Base-by-base conservation (phyloP, 2,113 vertebrate species). In the Calidris pygmaea region DNA sequence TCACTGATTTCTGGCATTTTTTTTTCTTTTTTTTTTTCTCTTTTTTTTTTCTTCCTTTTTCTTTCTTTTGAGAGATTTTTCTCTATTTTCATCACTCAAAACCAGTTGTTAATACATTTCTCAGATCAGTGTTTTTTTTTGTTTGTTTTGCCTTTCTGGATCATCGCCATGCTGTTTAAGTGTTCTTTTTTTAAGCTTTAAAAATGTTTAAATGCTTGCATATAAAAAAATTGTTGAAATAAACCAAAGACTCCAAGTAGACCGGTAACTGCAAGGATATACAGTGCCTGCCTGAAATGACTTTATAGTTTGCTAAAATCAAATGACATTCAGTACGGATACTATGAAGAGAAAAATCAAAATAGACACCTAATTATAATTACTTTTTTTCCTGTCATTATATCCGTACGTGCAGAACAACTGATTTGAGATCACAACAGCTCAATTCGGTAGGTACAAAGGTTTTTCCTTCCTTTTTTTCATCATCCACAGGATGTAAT, bases 351-450 rank as follows among this genome's bases (percentile, higher is more conserved):
- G 95, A 97, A 93, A 96, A 98, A 97, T 98, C 96, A 98, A 98
- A 98, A 98, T 98, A 98, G 98, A 96, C 85, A 98, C 94, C 97
- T 98, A 98, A 98, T 98, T 98, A 98, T 98, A 98, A 98, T 98
- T 98, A 97, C 97, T 97, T 96, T 89, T 94, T 96, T 92, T 96
- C 93, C 94, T 94, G 89, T 98, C 97, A 98, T 98, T 97, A 97
- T 98, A 97, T 97, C 93, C 72, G 94, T 97, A 95, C n/a, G 37
- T 98, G 96, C 97, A 97, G 95, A 98, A 98, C 97, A 98, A 98
- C 97, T 98, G 97, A 97, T 97, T 98, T 98, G 95, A 97, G 94
- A 97, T 96, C 76, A 93, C 92, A 96, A 95, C 96, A 97, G 96
- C 96, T 94, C 92, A 87, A 95, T 97, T 97, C 43, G 72, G 95